Conservation (phyloP, 2,797 vertebrate species). For the Channa striata region DNA sequence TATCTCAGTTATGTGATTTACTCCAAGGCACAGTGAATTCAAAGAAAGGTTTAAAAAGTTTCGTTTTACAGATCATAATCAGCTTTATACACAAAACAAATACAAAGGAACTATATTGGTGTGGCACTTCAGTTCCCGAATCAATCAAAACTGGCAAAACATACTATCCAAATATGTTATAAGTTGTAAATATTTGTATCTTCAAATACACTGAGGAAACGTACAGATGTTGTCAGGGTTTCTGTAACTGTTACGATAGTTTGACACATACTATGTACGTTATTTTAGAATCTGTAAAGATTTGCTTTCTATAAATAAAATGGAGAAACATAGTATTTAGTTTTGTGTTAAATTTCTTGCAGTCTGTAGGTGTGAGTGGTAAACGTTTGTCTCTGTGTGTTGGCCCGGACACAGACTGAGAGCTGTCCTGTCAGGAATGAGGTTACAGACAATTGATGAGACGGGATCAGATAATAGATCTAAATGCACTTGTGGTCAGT, state of each 20-base stretch:
- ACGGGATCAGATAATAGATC: no score
- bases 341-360: no score
- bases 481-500: no score
- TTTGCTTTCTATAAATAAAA: background rate
- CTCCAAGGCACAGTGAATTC: background rate
- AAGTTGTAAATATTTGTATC: background rate
- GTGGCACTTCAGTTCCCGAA: background rate
- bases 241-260: background rate
- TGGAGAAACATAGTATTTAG: background rate
- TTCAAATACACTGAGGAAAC: background rate
- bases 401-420: no score
- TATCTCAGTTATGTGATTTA: slow-evolving; percentile 22
- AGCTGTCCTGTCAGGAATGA: no score
- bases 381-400: no score
- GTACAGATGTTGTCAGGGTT: background rate
- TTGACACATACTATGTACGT: no score
- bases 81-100: background rate
- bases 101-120: background rate
- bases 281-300: no score
- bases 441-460: no score
- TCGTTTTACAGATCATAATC: background rate
- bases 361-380: no score
- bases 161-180: background rate
- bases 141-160: background rate
- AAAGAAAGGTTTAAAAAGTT: background rate